Conservation (phyloP, 2,888 invertebrate species). For the Sympetrum striolatum region DNA sequence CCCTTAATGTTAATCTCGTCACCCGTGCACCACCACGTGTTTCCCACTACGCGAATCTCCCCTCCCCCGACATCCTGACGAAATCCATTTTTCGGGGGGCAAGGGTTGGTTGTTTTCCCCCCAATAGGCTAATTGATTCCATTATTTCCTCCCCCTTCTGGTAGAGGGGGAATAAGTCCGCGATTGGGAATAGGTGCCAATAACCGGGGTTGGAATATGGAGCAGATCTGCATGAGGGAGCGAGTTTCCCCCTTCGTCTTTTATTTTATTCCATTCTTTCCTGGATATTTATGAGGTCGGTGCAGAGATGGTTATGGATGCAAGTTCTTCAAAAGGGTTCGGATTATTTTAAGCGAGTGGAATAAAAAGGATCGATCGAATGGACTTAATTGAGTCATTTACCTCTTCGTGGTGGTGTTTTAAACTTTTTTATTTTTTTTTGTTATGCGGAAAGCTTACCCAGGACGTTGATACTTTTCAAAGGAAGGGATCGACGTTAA, state of each 20-base stretch:
- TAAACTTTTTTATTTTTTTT: too few species aligned
- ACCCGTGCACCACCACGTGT: not conserved
- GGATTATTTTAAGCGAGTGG: too few species aligned
- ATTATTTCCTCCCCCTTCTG: not conserved
- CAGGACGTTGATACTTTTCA: too few species aligned
- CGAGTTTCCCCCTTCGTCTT: not conserved
- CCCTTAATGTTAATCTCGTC: not conserved
- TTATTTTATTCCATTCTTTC: not conserved
- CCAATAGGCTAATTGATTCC: not conserved
- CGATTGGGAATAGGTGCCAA: not conserved
- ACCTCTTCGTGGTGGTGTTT: too few species aligned
- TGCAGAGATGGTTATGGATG: not conserved
- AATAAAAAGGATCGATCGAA: too few species aligned
- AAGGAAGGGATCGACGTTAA: too few species aligned
- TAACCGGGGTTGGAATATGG: not conserved
- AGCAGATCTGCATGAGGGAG: too few species aligned
- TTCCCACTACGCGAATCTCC: not conserved
- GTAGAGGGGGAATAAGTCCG: not conserved
- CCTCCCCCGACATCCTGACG: not conserved
- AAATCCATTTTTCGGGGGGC: not conserved
- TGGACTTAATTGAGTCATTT: too few species aligned
- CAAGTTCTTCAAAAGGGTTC: too few species aligned
- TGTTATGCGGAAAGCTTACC: too few species aligned
- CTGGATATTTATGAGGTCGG: not conserved
- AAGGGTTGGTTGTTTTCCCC: not conserved